Percentiles rank a stretch among this genome's conserved stretches.
phyloP scores from a whole-genome alignment of 1,140 invertebrate species.

The Apis dorsata region DNA sequence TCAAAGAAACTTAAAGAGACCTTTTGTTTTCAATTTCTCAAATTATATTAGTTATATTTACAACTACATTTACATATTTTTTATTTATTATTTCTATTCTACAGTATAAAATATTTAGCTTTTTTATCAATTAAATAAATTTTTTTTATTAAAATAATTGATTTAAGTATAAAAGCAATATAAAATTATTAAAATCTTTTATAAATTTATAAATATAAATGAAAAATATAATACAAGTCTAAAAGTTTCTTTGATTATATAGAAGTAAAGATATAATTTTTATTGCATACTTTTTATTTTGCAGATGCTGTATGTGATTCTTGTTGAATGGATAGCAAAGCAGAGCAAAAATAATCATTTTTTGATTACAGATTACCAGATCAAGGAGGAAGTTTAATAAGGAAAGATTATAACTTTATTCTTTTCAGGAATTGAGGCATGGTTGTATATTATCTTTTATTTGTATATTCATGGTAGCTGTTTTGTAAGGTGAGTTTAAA shows the following conservation, averaged over 20 bases:
- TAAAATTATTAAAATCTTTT: not conserved
- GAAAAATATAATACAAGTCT: not conserved
- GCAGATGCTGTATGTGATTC: conserved; percentile 34
- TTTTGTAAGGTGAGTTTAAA: conserved; percentile 66
- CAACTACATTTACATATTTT: not conserved
- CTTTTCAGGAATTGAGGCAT: conserved; percentile 54
- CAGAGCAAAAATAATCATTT: conserved; percentile 19
- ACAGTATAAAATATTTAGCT: not conserved
- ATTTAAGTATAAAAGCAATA: not conserved
- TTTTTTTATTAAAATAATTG: not conserved
- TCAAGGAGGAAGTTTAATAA: too few relatives aligned
- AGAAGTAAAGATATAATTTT: conserved; percentile 1
- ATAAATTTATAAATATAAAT: not conserved
- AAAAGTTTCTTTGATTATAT: conserved; percentile 67
- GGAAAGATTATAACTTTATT: conserved; percentile 25
- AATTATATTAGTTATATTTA: not conserved
- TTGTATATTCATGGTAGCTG: conserved; percentile 57
- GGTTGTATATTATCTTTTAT: conserved; percentile 54
- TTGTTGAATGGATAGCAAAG: not conserved
- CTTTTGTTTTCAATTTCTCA: conserved; percentile 2
- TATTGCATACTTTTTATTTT: conserved; percentile 55
- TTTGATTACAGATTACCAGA: conserved; percentile 49
- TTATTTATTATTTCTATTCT: not conserved
- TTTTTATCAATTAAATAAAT: not conserved
- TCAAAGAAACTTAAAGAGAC: conserved; percentile 56